phyloP scores from a whole-genome alignment of 2,113 vertebrate species.

The Panthera uncia region DNA sequence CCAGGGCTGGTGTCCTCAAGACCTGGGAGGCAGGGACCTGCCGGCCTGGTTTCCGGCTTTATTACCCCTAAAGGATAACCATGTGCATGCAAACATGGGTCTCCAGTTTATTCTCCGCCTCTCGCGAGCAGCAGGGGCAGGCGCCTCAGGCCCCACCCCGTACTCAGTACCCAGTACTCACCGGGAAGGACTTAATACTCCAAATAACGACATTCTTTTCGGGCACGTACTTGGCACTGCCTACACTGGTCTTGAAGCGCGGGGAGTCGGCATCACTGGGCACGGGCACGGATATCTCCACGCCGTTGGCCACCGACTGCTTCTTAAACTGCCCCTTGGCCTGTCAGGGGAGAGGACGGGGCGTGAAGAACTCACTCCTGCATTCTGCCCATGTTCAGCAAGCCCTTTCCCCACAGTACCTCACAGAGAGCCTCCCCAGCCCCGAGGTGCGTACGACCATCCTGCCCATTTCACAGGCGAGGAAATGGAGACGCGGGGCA shows the following conservation, averaged over 20 bases:
- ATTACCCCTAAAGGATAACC: not conserved
- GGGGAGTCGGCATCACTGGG: conserved; percentile 96
- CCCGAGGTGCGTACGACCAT: not conserved
- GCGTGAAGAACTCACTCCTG: not conserved
- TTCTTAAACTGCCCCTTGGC: conserved; percentile 99
- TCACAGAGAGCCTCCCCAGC: not conserved
- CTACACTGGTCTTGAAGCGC: conserved; percentile 95
- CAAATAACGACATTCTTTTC: conserved; percentile 94
- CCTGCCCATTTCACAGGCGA: not conserved
- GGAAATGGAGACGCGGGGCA: not conserved
- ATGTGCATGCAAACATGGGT: rapidly evolving
- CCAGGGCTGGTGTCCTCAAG: not conserved
- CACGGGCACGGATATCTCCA: conserved; percentile 94
- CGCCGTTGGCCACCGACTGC: conserved; percentile 95
- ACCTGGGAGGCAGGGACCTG: not conserved
- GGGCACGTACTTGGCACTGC: conserved; percentile 92
- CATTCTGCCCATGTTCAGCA: not conserved
- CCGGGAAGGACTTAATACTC: conserved; percentile 97
- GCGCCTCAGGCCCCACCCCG: rapidly evolving
- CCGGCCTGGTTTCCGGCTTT: not conserved
- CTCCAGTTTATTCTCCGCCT: not conserved
- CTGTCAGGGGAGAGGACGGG: conserved; percentile 75
- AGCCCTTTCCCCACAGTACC: not conserved
- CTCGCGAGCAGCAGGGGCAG: rapidly evolving
- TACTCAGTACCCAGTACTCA: conserved; percentile 77